Conservation (phyloP, 1,140 invertebrate species). For the Uloborus diversus region DNA sequence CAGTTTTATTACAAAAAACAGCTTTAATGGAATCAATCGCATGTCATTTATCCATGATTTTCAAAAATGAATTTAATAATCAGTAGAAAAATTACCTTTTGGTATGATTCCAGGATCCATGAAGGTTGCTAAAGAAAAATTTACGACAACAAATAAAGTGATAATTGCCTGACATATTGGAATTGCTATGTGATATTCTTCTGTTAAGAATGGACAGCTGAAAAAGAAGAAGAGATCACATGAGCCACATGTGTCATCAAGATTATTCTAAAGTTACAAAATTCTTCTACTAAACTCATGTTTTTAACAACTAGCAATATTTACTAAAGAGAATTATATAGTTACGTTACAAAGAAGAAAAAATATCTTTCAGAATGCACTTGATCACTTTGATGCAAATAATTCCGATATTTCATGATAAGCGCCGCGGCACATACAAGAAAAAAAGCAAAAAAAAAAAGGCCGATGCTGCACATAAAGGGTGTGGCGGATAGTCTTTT, state of each 20-base stretch:
- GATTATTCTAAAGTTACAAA: not conserved
- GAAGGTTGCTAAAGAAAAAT: conserved; percentile 97
- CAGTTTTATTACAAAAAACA: no score
- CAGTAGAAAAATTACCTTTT: conserved; percentile 90
- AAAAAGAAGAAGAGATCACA: conserved; percentile 64
- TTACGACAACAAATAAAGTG: conserved; percentile 96
- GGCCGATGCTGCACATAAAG: no score
- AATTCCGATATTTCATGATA: no score
- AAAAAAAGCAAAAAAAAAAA: no score
- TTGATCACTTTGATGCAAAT: not conserved
- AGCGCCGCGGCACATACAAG: no score
- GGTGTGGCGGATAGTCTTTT: no score
- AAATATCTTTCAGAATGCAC: not conserved
- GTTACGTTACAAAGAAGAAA: not conserved
- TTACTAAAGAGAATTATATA: not conserved
- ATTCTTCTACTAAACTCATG: not conserved
- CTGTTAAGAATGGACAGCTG: conserved; percentile 85
- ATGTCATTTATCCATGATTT: no score
- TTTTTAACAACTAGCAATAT: not conserved
- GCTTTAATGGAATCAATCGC: no score
- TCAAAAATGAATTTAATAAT: no score
- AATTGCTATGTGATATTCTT: conserved; percentile 83
- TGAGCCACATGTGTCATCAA: not conserved
- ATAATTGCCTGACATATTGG: conserved; percentile 92
- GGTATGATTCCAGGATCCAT: conserved; percentile 99